A percentile compares a stretch with the other conserved stretches of the same genome.
Conservation (phyloP, 2,888 invertebrate species). For the Caenorhabditis plicata region DNA sequence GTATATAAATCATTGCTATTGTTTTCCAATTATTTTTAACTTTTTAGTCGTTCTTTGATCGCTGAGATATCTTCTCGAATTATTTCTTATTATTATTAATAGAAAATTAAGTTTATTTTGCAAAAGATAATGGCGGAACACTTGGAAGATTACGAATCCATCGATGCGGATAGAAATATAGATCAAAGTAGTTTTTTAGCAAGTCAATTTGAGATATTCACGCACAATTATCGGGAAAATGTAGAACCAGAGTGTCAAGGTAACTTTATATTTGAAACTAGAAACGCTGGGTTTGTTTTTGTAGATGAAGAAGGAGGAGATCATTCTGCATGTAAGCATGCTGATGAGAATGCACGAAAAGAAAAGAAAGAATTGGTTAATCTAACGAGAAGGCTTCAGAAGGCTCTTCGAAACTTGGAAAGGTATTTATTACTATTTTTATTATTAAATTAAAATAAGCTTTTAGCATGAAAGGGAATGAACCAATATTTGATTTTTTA, state of each 20-base stretch:
- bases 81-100: background rate
- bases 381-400: conserved; percentile 32
- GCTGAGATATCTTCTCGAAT: background rate
- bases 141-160: conserved; percentile 22
- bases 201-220: conserved; percentile 40
- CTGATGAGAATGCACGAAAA: background rate
- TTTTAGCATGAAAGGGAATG: conserved; percentile 6
- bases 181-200: conserved; percentile 22
- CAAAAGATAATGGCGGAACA: conserved; percentile 32
- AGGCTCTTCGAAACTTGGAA: conserved; percentile 16
- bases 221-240: conserved; percentile 41
- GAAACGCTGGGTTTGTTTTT: background rate
- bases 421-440: conserved; percentile 4
- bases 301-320: conserved; percentile 11
- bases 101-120: background rate
- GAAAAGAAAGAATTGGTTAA: conserved; percentile 42
- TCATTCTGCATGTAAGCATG: conserved; percentile 16
- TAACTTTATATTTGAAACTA: too few relatives aligned
- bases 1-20: background rate
- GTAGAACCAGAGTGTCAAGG: conserved; percentile 19
- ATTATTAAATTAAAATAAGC: background rate
- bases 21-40: background rate
- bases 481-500: background rate
- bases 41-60: background rate
- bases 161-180: conserved; percentile 17